Percentiles rank a stretch among this genome's conserved stretches.
Conservation (phyloP, 1,140 invertebrate species). For the Zaprionus davidi region DNA sequence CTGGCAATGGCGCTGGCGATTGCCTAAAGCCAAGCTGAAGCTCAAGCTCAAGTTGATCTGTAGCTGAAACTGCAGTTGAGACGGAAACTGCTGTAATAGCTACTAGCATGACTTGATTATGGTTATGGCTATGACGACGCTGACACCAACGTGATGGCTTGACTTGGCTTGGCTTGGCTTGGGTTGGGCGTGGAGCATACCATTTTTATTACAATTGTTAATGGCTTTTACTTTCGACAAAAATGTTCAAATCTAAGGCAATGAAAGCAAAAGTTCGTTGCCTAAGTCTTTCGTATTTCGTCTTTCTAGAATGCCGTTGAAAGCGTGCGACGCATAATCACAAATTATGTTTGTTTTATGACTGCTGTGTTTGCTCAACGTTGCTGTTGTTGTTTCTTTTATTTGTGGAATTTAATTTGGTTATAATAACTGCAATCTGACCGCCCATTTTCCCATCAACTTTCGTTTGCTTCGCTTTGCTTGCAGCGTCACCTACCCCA, state of each 20-base stretch:
- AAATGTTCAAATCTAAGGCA: conserved; percentile 49
- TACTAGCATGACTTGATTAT: conserved; percentile 46
- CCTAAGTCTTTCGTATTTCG: conserved; percentile 45
- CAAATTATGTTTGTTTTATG: conserved; percentile 33
- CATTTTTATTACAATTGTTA: conserved; percentile 66
- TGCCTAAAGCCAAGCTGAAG: conserved; percentile 62
- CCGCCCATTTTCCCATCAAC: conserved; percentile 61
- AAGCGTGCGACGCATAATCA: conserved; percentile 53
- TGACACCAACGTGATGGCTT: conserved; percentile 22
- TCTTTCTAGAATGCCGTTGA: conserved; percentile 47
- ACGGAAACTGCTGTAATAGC: conserved; percentile 60
- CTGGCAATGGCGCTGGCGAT: conserved; percentile 56
- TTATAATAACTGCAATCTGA: conserved; percentile 68
- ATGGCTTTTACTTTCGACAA: conserved; percentile 72
- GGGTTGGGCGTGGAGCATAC: conserved; percentile 26
- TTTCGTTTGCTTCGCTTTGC: conserved; percentile 60
- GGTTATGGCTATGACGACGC: conserved; percentile 39
- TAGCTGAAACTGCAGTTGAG: conserved; percentile 23
- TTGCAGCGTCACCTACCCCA: conserved; percentile 38
- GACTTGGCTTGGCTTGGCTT: conserved; percentile 8
- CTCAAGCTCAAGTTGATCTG: conserved; percentile 7
- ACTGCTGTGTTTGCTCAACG: conserved; percentile 7
- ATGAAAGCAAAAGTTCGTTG: conserved; percentile 56
- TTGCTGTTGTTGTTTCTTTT: conserved; percentile 31
- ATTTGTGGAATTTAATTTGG: conserved; percentile 53